phyloP scores from a whole-genome alignment of 2,888 invertebrate species.

The Apodemia zela region DNA sequence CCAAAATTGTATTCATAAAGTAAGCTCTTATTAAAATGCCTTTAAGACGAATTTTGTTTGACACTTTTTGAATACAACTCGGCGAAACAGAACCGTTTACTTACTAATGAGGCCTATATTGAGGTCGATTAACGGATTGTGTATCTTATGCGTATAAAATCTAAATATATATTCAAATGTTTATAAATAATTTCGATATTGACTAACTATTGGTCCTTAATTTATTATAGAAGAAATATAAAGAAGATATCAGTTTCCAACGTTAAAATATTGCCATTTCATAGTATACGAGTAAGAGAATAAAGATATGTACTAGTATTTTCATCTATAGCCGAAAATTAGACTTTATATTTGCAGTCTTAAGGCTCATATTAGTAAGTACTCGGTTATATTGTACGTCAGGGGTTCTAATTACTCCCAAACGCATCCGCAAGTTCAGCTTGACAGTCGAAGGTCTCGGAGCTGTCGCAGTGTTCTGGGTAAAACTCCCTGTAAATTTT shows the following conservation, averaged over 20 bases:
- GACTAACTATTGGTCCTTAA: constrained; percentile 23
- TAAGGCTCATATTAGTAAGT: constrained; percentile 28
- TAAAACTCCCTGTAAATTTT: constrained; percentile 89
- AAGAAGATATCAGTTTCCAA: constrained; percentile 23
- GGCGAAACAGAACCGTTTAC: constrained; percentile 17
- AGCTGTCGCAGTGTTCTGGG: constrained; percentile 86
- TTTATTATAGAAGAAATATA: constrained; percentile 17
- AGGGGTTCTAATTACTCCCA: constrained; percentile 49
- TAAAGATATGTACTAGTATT: constrained; percentile 21
- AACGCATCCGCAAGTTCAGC: constrained; percentile 59
- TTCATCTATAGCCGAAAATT: constrained; percentile 12
- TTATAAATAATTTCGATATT: constrained; percentile 22
- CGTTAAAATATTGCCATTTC: constrained; percentile 21
- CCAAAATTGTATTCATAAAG: constrained; percentile 35
- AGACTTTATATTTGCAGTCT: constrained; percentile 20
- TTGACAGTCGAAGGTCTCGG: constrained; percentile 71
- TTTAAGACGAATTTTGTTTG: constrained; percentile 1
- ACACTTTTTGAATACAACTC: constrained; percentile 16
- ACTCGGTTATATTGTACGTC: constrained; percentile 22
- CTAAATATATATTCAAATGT: constrained; percentile 18
- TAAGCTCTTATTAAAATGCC: neutral
- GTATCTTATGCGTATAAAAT: constrained; percentile 16
- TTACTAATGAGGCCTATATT: constrained; percentile 20
- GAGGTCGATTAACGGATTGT: constrained; percentile 2
- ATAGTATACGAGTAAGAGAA: constrained; percentile 18